Base-by-base conservation (phyloP, 2,113 vertebrate genomes). In the Ptilorrhoa leucosticta region DNA sequence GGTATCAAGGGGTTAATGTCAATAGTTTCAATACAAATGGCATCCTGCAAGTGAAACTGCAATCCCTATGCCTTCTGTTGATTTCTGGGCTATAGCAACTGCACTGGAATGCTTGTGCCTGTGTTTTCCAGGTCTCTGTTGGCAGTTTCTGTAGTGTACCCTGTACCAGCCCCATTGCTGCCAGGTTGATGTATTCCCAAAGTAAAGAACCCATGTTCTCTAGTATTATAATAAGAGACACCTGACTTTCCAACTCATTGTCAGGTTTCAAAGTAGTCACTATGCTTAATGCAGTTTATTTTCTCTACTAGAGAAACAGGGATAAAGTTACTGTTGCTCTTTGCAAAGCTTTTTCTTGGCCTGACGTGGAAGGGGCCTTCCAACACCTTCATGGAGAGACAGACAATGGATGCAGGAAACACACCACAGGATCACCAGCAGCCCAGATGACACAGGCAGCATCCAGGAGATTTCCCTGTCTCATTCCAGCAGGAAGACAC, bases 1-100 rank as follows among this genome's bases (percentile, higher is more conserved):
- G n/a, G n/a, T 58, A 11, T 51, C 23, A 50, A 0, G 1, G 37
- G 40, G 26, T 69, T 88, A 53, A 56, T 61, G 31, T 37, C 0
- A 0, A 21, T 50, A 40, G 51, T 66, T 17, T 48, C 24, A 47
- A 39, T 63, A 81, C 17, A 40, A 87, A 78, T 56, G 33, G 20
- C 50, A 83, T 37, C 27, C 20, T 14, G 19, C 35, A 81, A 57
- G 31, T 64, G 39, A 51, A 93, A 44, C 48, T 75, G 35, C 2
- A 7, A 57, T 14, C 40, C 18, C 7, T 65, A 18, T 40, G 33
- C 21, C 51, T 81, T 47, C 47, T 70, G 58, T 30, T 90, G 60
- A 50, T 81, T 56, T 78, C 77, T 60, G 69, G 56, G 40, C 56
- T 68, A 3, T 8, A 87, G 53, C 31, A 69, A 40, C 72, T 6